Base-by-base conservation (phyloP, 1,140 invertebrate species). In the Artemia franciscana region DNA sequence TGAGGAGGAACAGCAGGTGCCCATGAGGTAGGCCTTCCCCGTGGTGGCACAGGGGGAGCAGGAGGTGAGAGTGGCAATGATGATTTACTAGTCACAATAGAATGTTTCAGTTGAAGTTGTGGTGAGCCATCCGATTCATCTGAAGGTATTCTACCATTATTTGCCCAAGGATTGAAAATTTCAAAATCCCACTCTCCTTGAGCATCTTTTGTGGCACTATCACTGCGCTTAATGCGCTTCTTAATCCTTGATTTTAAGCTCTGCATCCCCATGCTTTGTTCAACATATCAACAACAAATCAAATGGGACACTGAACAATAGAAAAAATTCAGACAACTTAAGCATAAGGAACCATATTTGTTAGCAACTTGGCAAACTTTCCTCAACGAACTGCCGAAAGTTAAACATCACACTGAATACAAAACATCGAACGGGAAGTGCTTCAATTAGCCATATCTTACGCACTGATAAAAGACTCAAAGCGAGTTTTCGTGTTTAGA, bases 231-330 rank as follows among this genome's bases (percentile, higher is more conserved):
- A 28, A 56, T 74, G 60, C 72, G 67, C 5, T 70, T 67, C 60
- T 69, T 68, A 18, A 73, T 73, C 62, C 71, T 70, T 9, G 71
- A 70, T 66, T 70, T 72, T 63, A 74, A 69, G 64, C 73, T 73
- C 62, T 73, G 72, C 73, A 74, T 74, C 30, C 70, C 63, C 60
- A 62, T 57, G 15, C 26, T 57, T 61, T 60, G 18, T n/a, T 15
- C 39, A 51, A 12, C 39, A 51, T 60, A 18, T 25, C 18, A 25
- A 26, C 9, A 39, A 60, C 3, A 60, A 5, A 9, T 25, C 15
- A n/a, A 59, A 59, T 24, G 26, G 58, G 58, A 24, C 21, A 24
- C 15, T 15, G 58, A 24, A 26, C 58, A 59, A 59, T 24, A 26
- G 58, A n/a, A n/a, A n/a, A n/a, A n/a, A n/a, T n/a, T n/a, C n/a